phyloP scores from a whole-genome alignment of 2,888 invertebrate species.

The Orthosia incerta region DNA sequence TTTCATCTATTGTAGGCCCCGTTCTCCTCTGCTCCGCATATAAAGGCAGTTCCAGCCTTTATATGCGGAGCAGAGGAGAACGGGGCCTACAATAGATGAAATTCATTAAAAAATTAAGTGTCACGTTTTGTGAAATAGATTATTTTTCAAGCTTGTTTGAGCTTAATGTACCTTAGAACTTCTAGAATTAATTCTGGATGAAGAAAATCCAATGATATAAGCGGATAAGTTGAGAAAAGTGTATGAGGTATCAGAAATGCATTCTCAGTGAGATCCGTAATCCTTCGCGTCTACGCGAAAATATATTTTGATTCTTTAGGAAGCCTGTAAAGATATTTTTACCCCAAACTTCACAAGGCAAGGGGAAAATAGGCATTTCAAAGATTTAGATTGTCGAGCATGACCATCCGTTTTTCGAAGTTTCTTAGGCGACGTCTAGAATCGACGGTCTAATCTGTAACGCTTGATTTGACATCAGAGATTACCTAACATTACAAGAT shows the following conservation, averaged over 20 bases:
- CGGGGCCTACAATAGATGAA: neutral
- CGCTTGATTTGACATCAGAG: neutral
- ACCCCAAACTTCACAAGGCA: no score
- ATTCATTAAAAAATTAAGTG: neutral
- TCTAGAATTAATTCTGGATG: neutral
- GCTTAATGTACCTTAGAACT: neutral
- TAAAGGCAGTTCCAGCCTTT: no score
- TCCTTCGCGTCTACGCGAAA: neutral
- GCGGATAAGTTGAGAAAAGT: neutral
- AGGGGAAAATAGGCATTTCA: conserved; percentile 1
- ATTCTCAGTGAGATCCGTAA: neutral
- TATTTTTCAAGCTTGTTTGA: neutral
- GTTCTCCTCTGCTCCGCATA: no score
- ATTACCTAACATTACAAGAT: neutral
- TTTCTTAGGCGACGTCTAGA: neutral
- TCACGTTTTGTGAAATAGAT: neutral
- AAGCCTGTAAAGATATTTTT: neutral
- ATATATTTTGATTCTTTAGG: neutral
- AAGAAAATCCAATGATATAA: neutral
- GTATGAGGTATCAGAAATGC: neutral
- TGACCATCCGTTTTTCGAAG: conserved; percentile 8
- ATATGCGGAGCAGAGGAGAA: no score
- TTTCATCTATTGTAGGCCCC: no score
- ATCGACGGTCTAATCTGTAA: neutral
- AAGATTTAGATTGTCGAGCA: conserved; percentile 16